Evolutionary conservation across 2,888 invertebrate genomes (phyloP).

Genomic region (Drosophila testacea): DNA sequence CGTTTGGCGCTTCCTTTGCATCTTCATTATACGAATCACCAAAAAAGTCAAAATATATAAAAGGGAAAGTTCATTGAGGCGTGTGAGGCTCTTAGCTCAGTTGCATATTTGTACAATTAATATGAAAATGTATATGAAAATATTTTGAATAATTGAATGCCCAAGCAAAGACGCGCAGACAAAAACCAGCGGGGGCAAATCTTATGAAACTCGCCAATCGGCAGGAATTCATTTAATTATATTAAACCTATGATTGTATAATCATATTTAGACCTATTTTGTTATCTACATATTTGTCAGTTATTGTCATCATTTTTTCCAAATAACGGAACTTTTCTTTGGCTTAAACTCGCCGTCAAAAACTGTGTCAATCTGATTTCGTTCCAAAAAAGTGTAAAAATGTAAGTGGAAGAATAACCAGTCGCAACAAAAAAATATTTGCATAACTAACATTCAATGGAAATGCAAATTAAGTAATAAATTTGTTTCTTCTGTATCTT

Average conservation of each 20-base stretch:
- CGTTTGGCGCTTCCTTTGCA: slow-evolving; percentile 65
- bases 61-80: slow-evolving; percentile 80
- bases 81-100: slow-evolving; percentile 38
- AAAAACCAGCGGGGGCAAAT: slow-evolving; percentile 6
- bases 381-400: slow-evolving; percentile 25
- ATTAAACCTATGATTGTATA: slow-evolving; percentile 12
- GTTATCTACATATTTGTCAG: background rate
- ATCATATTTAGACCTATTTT: slow-evolving; percentile 6
- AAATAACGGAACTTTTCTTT: slow-evolving; percentile 56
- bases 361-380: slow-evolving; percentile 59
- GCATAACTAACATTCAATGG: slow-evolving; percentile 69
- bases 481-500: slow-evolving; percentile 40
- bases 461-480: slow-evolving; percentile 65
- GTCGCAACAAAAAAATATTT: slow-evolving; percentile 58
- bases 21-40: slow-evolving; percentile 67
- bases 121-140: slow-evolving; percentile 65
- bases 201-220: slow-evolving; percentile 43
- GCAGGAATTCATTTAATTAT: slow-evolving; percentile 21
- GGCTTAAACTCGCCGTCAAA: slow-evolving; percentile 19
- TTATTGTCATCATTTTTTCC: slow-evolving; percentile 1
- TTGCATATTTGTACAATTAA: slow-evolving; percentile 68
- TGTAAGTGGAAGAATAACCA: background rate
- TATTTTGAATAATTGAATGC: slow-evolving; percentile 72
- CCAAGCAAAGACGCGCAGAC: slow-evolving; percentile 36
- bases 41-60: slow-evolving; percentile 25